A percentile compares a stretch with the other conserved stretches of the same genome.
Conservation (phyloP, 2,113 vertebrate species). For the Pseudonaja textilis region DNA sequence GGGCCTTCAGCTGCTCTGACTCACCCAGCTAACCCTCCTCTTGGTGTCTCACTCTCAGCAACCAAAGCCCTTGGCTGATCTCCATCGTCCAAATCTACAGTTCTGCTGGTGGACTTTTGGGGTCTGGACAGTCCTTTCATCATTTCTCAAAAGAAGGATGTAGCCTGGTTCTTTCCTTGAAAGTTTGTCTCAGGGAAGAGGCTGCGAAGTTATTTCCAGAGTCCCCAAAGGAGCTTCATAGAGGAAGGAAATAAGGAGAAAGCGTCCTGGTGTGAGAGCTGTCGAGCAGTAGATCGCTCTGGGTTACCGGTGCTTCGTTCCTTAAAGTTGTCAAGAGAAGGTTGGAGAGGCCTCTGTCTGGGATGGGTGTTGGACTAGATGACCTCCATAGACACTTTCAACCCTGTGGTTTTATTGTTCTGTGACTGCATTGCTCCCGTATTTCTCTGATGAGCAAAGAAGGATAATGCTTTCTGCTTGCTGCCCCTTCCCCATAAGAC, state of each 20-base stretch:
- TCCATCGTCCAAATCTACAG: neutral
- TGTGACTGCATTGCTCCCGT: neutral
- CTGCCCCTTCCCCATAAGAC: neutral
- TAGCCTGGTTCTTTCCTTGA: neutral
- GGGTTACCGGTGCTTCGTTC: neutral
- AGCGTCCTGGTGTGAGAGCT: neutral
- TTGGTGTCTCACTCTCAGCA: neutral
- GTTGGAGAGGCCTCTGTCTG: neutral
- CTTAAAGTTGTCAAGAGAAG: neutral
- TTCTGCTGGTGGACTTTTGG: neutral
- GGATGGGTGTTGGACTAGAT: neutral
- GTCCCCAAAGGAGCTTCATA: neutral
- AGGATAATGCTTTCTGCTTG: neutral
- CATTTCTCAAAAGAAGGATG: neutral
- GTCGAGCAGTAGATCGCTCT: neutral
- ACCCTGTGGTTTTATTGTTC: neutral
- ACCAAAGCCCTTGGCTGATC: neutral
- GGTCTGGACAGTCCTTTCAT: neutral
- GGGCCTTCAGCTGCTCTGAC: neutral
- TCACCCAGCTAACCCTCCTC: neutral
- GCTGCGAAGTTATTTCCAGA: neutral
- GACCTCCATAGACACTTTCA: neutral
- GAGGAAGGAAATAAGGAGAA: neutral
- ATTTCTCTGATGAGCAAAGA: neutral
- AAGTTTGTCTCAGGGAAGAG: neutral